Percentiles rank a stretch among this genome's conserved stretches.
Conservation (phyloP, 2,888 invertebrate genomes). For the Diaperis boleti region DNA sequence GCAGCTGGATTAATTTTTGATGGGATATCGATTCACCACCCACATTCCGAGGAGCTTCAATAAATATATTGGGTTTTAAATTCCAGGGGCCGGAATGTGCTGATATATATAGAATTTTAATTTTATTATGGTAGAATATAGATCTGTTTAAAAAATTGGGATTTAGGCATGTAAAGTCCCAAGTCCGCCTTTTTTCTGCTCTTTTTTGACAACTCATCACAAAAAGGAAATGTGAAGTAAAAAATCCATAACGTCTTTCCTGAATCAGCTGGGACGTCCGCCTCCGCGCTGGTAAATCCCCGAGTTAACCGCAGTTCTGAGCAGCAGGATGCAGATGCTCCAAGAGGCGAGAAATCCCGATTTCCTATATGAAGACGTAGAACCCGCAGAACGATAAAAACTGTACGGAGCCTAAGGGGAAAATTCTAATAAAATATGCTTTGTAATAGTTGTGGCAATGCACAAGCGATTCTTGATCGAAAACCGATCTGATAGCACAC, state of each 20-base stretch:
- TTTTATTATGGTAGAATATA: no score
- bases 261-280: constrained; percentile 5
- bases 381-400: background rate
- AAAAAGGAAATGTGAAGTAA: background rate
- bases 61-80: no score
- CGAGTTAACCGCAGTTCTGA: background rate
- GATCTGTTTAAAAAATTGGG: no score
- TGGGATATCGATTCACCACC: constrained; percentile 2
- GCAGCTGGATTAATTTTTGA: constrained; percentile 1
- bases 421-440: background rate
- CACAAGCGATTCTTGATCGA: no score
- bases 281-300: background rate
- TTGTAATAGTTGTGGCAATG: no score
- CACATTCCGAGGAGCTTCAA: background rate
- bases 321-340: background rate
- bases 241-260: background rate
- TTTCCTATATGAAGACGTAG: background rate
- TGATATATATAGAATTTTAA: no score
- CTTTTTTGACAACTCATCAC: background rate
- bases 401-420: background rate
- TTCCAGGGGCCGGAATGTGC: no score
- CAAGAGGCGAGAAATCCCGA: background rate
- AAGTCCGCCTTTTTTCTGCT: no score
- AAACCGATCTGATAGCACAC: no score
- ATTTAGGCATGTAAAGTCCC: no score